Base-by-base conservation (phyloP, 2,113 vertebrate species). In the Chroicocephalus ridibundus region DNA sequence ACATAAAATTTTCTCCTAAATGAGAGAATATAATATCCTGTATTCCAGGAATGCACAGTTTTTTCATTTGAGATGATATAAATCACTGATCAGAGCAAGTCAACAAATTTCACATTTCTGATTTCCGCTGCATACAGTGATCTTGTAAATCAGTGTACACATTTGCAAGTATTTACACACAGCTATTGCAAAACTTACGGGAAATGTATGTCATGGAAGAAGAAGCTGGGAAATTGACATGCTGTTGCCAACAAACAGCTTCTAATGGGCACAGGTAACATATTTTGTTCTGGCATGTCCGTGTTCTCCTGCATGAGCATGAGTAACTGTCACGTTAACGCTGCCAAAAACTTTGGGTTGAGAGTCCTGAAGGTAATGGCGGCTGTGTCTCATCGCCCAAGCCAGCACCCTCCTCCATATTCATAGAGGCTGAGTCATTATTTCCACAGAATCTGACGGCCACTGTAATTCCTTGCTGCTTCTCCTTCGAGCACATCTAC, bases 341-440 rank as follows among this genome's bases (percentile, higher is more conserved):
- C 36, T 91, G 65, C 72, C 87, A 88, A 58, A 52, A 78, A 6
- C 31, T 57, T 76, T 29, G 62, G 18, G 26, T 9, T 71, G 27
- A 40, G 68, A 55, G 15, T 77, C 5, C 18, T 72, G 89, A 60
- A 71, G 74, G 40, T n/a, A 69, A 19, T 11, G 60, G 44, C 80
- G 85, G 18, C 88, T 82, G 62, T 64, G 57, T 58, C 57, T 87
- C 47, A 20, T 62, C 36, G 15, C 24, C 36, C 52, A 32, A 42
- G 51, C 44, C 66, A 86, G 62, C 0, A 0, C 13, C 29, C 42
- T 78, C 11, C 34, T 86, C 38, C 17, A 0, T 34, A 13, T 76
- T 55, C 38, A 21, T 1, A 27, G 64, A 47, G 36, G 31, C 7
- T 3, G 17, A 81, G 34, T 49, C 16, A 1, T 13, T 75, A 9